Evolutionary conservation across 2,888 invertebrate genomes (phyloP).

Genomic region (Stegophylla sp.): DNA sequence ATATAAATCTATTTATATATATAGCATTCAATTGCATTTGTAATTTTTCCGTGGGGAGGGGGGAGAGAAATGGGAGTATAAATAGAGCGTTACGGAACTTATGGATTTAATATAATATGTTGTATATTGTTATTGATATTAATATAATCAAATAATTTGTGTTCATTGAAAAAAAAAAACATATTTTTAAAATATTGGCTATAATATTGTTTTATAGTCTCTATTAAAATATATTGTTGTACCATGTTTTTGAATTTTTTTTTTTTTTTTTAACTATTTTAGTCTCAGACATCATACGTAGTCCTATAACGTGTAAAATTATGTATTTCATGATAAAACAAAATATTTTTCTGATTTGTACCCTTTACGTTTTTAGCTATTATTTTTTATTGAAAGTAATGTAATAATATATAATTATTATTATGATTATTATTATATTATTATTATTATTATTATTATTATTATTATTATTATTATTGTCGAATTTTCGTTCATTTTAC

Average conservation of each 20-base stretch:
- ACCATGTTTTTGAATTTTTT: constrained; percentile 39
- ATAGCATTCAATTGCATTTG: constrained; percentile 23
- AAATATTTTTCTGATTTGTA: constrained; percentile 49
- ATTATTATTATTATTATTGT: constrained; percentile 36
- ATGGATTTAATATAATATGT: constrained; percentile 44
- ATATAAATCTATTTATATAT: constrained; percentile 6
- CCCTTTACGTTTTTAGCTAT: constrained; percentile 50
- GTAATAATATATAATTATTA: constrained; percentile 7
- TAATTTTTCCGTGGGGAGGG: neutral
- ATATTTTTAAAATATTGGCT: constrained; percentile 50
- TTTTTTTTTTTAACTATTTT: constrained; percentile 32
- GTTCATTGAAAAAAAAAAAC: constrained; percentile 53
- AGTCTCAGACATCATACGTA: constrained; percentile 45
- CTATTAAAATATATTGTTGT: constrained; percentile 44
- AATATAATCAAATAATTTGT: constrained; percentile 57
- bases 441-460: constrained; percentile 27
- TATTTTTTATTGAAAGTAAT: constrained; percentile 38
- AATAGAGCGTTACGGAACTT: constrained; percentile 32
- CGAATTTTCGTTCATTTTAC: constrained; percentile 55
- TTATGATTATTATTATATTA: constrained; percentile 24
- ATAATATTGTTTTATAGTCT: constrained; percentile 37
- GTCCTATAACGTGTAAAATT: constrained; percentile 27
- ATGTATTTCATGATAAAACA: constrained; percentile 29
- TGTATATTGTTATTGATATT: constrained; percentile 57
- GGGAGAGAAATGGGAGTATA: constrained; percentile 5